Evolutionary conservation across 2,888 invertebrate genomes (phyloP).

Genomic region (Griposia aprilina): DNA sequence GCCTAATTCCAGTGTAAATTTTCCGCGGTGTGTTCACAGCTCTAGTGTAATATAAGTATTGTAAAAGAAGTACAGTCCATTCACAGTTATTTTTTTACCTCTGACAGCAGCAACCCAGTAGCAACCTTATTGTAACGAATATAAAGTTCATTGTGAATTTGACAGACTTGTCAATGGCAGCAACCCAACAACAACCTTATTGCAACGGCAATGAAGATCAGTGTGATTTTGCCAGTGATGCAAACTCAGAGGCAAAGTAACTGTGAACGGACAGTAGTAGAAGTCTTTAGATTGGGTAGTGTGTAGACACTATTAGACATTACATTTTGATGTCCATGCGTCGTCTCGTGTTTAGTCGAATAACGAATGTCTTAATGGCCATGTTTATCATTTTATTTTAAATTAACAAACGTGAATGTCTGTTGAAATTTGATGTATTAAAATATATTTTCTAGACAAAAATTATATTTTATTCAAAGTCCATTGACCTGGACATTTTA

Average conservation of each 20-base stretch:
- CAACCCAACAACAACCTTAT: no score
- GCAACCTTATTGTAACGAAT: no score
- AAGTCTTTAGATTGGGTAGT: slow-evolving; percentile 74
- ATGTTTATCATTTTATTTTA: slow-evolving; percentile 79
- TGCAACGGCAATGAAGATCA: no score
- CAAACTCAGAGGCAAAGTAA: no score
- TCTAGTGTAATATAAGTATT: slow-evolving; percentile 76
- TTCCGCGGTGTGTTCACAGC: slow-evolving; percentile 77
- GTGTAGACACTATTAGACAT: slow-evolving; percentile 70
- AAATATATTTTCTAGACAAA: slow-evolving; percentile 89
- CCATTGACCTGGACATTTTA: slow-evolving; percentile 7
- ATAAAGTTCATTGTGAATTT: no score
- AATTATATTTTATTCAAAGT: slow-evolving; percentile 60
- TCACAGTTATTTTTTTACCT: no score
- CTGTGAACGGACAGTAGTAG: slow-evolving; percentile 59
- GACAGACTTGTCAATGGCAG: no score
- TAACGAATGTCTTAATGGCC: slow-evolving; percentile 72
- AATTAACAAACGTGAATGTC: slow-evolving; percentile 85
- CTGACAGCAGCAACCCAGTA: no score
- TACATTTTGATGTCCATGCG: slow-evolving; percentile 67
- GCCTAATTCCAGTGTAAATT: slow-evolving; percentile 69
- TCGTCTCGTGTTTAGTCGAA: slow-evolving; percentile 71
- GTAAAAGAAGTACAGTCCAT: slow-evolving; percentile 60
- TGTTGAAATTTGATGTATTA: slow-evolving; percentile 89
- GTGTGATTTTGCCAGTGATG: no score